phyloP scores from a whole-genome alignment of 2,797 vertebrate species.

The Fistularia tabacaria region DNA sequence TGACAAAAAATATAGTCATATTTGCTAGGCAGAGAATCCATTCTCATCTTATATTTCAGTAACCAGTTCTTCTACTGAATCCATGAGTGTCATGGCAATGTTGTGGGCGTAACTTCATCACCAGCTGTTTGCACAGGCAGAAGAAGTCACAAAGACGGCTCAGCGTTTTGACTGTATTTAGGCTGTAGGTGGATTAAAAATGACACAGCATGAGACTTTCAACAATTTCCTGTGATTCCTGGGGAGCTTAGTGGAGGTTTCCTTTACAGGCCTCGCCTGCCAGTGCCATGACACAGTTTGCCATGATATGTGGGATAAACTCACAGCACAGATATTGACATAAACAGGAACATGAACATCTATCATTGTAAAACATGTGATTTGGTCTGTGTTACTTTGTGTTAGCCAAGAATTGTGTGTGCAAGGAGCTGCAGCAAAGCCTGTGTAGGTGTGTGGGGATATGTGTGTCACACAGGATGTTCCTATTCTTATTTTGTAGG shows the following conservation, averaged over 20 bases:
- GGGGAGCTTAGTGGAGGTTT: conserved; percentile 64
- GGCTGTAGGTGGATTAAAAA: conserved; percentile 51
- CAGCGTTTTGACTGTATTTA: conserved; percentile 3
- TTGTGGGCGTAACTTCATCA: conserved; percentile 16
- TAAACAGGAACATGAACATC: conserved; percentile 13
- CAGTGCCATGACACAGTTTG: conserved; percentile 56
- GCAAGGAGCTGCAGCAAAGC: not conserved
- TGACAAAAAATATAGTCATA: no score
- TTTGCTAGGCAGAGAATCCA: no score
- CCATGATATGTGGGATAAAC: conserved; percentile 61
- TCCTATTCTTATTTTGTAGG: conserved; percentile 44
- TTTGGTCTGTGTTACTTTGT: conserved; percentile 10
- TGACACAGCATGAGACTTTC: conserved; percentile 47
- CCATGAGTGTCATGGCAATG: not conserved
- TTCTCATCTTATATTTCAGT: no score
- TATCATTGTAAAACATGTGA: conserved; percentile 18
- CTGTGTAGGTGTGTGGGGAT: not conserved
- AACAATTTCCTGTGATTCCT: conserved; percentile 63
- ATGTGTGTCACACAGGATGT: not conserved
- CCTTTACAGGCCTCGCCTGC: conserved; percentile 53
- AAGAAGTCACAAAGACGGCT: conserved; percentile 12
- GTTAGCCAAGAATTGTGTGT: conserved; percentile 14
- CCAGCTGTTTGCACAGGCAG: conserved; percentile 1
- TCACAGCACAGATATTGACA: conserved; percentile 25
- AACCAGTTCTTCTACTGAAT: conserved; percentile 4